These are phyloP conservation scores for Dynastes hyllus DNA, from an alignment of 2,888 invertebrate genomes.

Conservation along the genomic window DNA sequence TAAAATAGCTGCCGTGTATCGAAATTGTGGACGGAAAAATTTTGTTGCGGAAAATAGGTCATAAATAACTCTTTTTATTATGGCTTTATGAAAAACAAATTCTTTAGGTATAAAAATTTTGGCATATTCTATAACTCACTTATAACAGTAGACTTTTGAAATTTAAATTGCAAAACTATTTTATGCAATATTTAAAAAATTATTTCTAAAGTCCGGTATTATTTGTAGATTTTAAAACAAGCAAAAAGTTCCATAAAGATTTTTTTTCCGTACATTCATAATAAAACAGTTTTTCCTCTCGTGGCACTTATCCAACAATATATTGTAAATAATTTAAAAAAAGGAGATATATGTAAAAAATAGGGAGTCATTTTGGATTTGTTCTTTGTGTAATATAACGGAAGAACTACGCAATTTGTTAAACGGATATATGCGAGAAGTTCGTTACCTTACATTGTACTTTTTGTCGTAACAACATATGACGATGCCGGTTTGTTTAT, in stretches of 20 bases:
- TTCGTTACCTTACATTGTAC: neutral
- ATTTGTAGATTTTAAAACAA: too few relatives aligned
- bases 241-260: too few relatives aligned
- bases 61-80: neutral
- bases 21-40: neutral
- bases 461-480: neutral
- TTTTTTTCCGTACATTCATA: too few relatives aligned
- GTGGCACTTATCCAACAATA: too few relatives aligned
- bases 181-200: neutral
- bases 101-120: neutral
- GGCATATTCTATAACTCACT: neutral
- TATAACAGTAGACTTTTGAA: neutral
- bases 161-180: neutral
- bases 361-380: too few relatives aligned
- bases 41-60: neutral
- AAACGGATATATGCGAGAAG: neutral
- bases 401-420: neutral
- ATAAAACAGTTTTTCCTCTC: too few relatives aligned
- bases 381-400: neutral
- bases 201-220: neutral
- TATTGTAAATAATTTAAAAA: too few relatives aligned
- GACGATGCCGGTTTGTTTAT: conserved; percentile 14
- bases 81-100: neutral
- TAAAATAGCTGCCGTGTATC: neutral
- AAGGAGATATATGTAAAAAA: too few relatives aligned